Base-by-base conservation (phyloP, 2,113 vertebrate genomes). In the Urocitellus parryii region DNA sequence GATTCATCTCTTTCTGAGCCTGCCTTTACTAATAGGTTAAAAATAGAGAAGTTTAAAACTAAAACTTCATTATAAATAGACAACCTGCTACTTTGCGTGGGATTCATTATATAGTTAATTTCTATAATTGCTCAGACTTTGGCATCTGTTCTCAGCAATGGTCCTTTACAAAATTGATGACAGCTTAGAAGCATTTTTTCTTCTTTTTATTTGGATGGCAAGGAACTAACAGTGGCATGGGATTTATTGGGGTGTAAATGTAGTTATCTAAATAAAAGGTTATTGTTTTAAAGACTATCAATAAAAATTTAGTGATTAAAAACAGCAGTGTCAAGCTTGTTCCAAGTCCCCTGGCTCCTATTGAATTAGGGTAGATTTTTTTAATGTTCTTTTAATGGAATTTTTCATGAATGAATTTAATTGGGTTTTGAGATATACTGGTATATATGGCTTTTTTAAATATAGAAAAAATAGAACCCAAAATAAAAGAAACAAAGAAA, bases 331-430 rank as follows among this genome's bases (percentile, higher is more conserved):
- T 90, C 95, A 92, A 34, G n/a, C 78, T 89, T 12, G 17, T 94
- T 98, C 84, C 97, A 76, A 84, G 80, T 91, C 92, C 93, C 83
- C 80, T 96, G 63, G 39, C 79, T 94, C 72, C 72, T 95, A 53
- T 16, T 96, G 79, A 91, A 97, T 95, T 96, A 97, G 73, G 96
- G 58, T 74, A 84, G 91, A 58, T 93, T 85, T 97, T 91, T 96
- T 51, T 51, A 97, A 95, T 91, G 90, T 67, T 92, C 20, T 51
- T 97, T 97, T 95, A 97, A 91, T 93, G 45, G 20, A 90, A 98
- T 63, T 65, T 97, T 98, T 97, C 95, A 82, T 97, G 73, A 14
- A 97, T 98, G 22, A 97, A 97, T 97, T 97, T 97, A 97, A 95
- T 89, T 95, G 72, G 77, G 48, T 95, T 96, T 97, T 94, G 65